A percentile compares a stretch with the other conserved stretches of the same genome.
Evolutionary conservation across 1,140 invertebrate species (phyloP).

Genomic region (Trigoniulus corallinus): DNA sequence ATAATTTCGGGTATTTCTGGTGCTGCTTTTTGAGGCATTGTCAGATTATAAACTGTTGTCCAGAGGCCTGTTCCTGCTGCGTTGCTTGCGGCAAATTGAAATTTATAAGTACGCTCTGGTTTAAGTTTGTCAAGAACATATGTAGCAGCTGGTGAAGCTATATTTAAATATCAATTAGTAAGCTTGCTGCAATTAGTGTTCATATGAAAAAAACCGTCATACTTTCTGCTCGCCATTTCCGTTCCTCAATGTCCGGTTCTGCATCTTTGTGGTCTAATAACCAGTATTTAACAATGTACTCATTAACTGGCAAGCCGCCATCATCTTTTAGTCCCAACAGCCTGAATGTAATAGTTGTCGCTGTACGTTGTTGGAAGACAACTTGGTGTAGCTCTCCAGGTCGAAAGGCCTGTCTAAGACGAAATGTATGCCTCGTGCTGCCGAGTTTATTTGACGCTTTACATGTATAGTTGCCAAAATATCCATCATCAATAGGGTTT

Average conservation of each 20-base stretch:
- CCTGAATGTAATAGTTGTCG: background rate
- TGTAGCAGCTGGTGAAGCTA: background rate
- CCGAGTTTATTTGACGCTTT: background rate
- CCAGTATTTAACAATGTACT: background rate
- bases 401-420: background rate
- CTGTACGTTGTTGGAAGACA: background rate
- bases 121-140: background rate
- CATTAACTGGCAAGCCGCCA: background rate
- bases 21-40: background rate
- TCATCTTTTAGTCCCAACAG: background rate
- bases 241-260: background rate
- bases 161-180: no score
- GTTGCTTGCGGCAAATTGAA: background rate
- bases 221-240: no score
- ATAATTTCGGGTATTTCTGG: background rate
- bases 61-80: background rate
- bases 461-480: background rate
- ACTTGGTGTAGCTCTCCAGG: background rate
- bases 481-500: background rate
- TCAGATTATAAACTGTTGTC: background rate
- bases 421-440: background rate
- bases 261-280: background rate
- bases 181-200: no score
- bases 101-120: background rate
- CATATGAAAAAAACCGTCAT: no score